These are phyloP conservation scores for Cantharis rufa DNA, from an alignment of 2,888 invertebrate genomes.

Conservation along the genomic window DNA sequence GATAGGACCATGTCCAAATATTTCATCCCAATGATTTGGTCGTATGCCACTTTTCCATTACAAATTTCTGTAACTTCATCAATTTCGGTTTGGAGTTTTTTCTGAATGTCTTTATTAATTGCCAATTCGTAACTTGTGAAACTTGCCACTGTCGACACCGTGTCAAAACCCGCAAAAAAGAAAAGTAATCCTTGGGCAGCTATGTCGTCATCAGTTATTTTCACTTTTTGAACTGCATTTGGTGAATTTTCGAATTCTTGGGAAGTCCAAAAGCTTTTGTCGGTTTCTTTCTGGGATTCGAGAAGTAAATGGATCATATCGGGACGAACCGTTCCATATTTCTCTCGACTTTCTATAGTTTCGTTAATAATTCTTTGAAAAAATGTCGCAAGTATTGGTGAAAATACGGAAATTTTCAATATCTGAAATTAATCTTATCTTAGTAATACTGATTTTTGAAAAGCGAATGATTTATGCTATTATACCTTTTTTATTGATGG, in stretches of 20 bases:
- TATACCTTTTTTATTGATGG: neutral
- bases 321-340: conserved; percentile 5
- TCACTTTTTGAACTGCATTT: neutral
- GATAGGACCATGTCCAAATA: conserved; percentile 6
- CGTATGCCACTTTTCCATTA: neutral
- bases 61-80: neutral
- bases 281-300: too few relatives aligned
- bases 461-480: too few relatives aligned
- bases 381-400: conserved; percentile 18
- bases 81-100: neutral
- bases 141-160: neutral
- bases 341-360: conserved; percentile 23
- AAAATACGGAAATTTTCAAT: conserved; percentile 6
- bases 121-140: conserved; percentile 4
- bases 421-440: neutral
- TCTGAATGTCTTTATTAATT: neutral
- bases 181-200: neutral
- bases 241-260: too few relatives aligned
- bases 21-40: neutral
- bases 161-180: neutral
- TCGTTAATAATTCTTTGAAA: conserved; percentile 31
- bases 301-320: conserved; percentile 25
- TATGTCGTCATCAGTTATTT: conserved; percentile 4
- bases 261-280: too few relatives aligned
- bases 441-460: neutral